A percentile compares a stretch with the other conserved stretches of the same genome.
These are phyloP conservation scores for Ictalurus furcatus DNA, from an alignment of 2,113 vertebrate genomes.

Conservation along the genomic window DNA sequence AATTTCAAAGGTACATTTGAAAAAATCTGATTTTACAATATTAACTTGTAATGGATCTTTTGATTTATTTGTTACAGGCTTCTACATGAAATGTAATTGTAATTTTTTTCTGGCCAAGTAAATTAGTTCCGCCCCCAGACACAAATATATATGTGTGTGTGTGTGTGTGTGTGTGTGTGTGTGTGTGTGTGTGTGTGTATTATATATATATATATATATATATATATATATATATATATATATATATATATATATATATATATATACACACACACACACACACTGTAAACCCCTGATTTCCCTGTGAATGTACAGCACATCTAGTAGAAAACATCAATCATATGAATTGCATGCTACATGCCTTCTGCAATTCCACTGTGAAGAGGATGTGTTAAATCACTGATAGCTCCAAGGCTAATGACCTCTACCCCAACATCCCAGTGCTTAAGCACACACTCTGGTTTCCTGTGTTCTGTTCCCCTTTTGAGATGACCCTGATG, in stretches of 20 bases:
- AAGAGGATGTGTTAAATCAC: conserved; percentile 50
- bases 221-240: too few species aligned
- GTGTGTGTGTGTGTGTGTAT: too few species aligned
- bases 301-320: background rate
- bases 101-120: background rate
- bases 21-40: background rate
- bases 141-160: too few species aligned
- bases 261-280: too few species aligned
- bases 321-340: background rate
- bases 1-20: background rate
- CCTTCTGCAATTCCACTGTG: conserved; percentile 31
- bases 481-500: conserved; percentile 4
- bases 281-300: too few species aligned
- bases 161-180: too few species aligned
- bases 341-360: conserved; percentile 32
- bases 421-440: conserved; percentile 49
- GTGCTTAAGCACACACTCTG: conserved; percentile 38
- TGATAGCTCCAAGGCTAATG: conserved; percentile 53
- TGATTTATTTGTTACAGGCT: background rate
- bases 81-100: background rate
- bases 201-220: too few species aligned
- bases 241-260: too few species aligned
- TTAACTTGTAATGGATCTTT: background rate
- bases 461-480: conserved; percentile 20
- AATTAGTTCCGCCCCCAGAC: background rate